These are phyloP conservation scores for Etia nguti DNA, from an alignment of 2,113 vertebrate genomes.

Conservation along the genomic window DNA sequence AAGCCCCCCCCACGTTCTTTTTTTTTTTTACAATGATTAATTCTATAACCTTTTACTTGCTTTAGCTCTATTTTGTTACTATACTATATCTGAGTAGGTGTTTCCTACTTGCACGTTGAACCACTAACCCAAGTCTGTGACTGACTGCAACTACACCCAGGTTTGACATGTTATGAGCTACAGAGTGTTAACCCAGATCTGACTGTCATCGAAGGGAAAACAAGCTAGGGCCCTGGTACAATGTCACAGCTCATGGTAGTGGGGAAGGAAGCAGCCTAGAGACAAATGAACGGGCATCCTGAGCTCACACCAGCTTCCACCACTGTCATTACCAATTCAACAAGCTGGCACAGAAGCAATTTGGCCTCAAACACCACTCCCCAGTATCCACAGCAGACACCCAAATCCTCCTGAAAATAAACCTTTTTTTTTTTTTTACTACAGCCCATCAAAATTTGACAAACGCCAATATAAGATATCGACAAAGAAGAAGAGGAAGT, in stretches of 20 bases:
- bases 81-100: background rate
- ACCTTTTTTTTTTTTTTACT: background rate
- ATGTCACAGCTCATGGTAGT: constrained; percentile 14
- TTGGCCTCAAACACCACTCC: constrained; percentile 12
- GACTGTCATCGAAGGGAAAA: constrained; percentile 53
- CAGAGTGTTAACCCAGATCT: constrained; percentile 49
- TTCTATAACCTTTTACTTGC: background rate
- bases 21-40: background rate
- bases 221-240: constrained; percentile 24
- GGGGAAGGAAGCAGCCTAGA: background rate
- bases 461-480: constrained; percentile 25
- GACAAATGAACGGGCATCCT: constrained; percentile 21
- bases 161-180: constrained; percentile 28
- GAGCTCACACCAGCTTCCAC: constrained; percentile 1
- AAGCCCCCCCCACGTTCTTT: background rate
- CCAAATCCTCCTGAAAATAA: constrained; percentile 18
- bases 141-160: constrained; percentile 18
- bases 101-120: background rate
- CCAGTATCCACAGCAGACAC: background rate
- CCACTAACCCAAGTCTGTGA: background rate
- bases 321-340: constrained; percentile 30
- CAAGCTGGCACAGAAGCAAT: constrained; percentile 13
- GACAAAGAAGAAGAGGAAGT: background rate
- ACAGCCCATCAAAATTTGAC: constrained; percentile 44
- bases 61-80: background rate